Percentiles rank a stretch among this genome's conserved stretches.
Evolutionary conservation across 2,888 invertebrate genomes (phyloP).

Genomic region (Mesorhabditis spiculigera): DNA sequence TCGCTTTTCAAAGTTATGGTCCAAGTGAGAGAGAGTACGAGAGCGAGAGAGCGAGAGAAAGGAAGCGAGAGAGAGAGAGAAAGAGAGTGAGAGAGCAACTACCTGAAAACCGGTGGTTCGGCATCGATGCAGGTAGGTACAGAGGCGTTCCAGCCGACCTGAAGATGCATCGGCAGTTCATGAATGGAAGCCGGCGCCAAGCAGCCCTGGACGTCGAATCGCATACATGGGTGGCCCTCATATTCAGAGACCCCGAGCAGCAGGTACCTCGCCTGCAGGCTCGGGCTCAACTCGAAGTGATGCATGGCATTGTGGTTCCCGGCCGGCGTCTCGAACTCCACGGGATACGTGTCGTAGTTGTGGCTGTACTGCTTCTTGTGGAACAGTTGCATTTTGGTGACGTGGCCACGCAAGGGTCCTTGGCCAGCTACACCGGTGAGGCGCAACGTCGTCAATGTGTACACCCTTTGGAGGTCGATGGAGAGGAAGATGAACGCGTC

Average conservation of each 20-base stretch:
- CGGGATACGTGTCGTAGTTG: slow-evolving; percentile 93
- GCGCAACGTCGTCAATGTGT: slow-evolving; percentile 66
- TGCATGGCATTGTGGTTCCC: slow-evolving; percentile 87
- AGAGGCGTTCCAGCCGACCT: slow-evolving; percentile 58
- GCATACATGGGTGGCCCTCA: slow-evolving; percentile 91
- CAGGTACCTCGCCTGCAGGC: slow-evolving; percentile 81
- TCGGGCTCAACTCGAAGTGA: slow-evolving; percentile 89
- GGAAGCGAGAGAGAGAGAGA: neutral
- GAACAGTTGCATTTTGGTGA: slow-evolving; percentile 92
- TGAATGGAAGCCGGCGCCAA: slow-evolving; percentile 64
- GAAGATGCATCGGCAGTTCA: slow-evolving; percentile 51
- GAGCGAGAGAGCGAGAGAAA: no score
- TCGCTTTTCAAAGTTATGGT: neutral
- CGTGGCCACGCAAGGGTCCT: slow-evolving; percentile 70
- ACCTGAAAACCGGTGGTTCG: slow-evolving; percentile 70
- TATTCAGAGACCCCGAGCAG: slow-evolving; percentile 92
- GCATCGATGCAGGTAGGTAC: slow-evolving; percentile 68
- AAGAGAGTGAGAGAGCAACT: neutral
- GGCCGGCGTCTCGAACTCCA: slow-evolving; percentile 67
- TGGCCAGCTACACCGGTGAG: slow-evolving; percentile 55
- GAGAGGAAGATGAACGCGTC: slow-evolving; percentile 93
- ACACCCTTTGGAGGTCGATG: slow-evolving; percentile 87
- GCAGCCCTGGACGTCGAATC: slow-evolving; percentile 92
- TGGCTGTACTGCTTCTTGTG: slow-evolving; percentile 89
- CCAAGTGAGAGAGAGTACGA: no score